These are phyloP conservation scores for Caenorhabditis sulstoni DNA, from an alignment of 2,888 invertebrate species.

Conservation along the genomic window DNA sequence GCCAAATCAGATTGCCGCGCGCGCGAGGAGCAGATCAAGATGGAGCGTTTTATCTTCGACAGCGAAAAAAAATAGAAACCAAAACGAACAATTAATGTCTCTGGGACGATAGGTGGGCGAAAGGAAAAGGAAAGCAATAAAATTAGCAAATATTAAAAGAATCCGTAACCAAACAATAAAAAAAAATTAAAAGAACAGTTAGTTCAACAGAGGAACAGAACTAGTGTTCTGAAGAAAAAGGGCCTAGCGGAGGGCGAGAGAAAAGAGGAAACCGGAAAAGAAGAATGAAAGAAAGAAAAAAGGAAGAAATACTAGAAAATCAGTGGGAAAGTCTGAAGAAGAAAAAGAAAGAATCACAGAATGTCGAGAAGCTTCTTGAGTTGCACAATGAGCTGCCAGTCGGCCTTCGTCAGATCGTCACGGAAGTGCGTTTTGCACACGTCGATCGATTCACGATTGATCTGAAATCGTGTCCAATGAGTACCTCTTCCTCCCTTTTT, in stretches of 20 bases:
- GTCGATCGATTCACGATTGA: constrained; percentile 97
- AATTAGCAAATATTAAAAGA: no score
- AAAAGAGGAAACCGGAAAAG: background rate
- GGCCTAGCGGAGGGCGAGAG: no score
- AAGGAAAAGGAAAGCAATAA: no score
- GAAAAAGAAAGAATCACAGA: constrained; percentile 21
- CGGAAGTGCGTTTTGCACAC: constrained; percentile 99
- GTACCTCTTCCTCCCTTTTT: background rate
- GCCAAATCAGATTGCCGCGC: background rate
- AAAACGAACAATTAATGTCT: no score
- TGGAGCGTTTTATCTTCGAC: no score
- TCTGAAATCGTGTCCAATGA: constrained; percentile 84
- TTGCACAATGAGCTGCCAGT: constrained; percentile 99
- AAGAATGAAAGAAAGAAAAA: background rate
- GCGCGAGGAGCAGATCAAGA: background rate
- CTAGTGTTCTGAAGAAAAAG: no score
- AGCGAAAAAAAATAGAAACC: no score
- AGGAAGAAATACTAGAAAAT: background rate
- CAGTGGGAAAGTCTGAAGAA: background rate
- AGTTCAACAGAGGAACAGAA: no score
- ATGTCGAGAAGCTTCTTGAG: constrained; percentile 97
- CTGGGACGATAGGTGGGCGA: no score
- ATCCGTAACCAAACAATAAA: no score
- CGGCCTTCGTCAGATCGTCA: constrained; percentile 94
- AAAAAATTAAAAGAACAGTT: no score